phyloP scores from a whole-genome alignment of 2,113 vertebrate genomes.

The Petromus typicus region DNA sequence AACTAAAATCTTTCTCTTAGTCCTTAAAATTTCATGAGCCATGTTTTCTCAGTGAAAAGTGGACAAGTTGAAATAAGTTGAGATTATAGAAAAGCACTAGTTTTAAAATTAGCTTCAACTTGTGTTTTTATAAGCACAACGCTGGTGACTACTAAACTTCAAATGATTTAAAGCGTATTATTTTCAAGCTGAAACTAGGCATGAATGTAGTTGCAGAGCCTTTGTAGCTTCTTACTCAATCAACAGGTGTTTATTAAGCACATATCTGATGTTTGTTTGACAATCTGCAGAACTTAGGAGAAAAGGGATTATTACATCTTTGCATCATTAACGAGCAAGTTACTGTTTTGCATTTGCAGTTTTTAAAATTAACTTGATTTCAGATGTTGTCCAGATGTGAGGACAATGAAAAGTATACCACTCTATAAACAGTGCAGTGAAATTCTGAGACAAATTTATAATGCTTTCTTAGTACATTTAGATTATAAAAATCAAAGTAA shows the following conservation, averaged over 20 bases:
- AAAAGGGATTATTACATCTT: slow-evolving; percentile 37
- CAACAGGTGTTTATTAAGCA: background rate
- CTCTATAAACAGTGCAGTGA: slow-evolving; percentile 1
- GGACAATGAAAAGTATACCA: background rate
- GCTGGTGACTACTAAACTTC: background rate
- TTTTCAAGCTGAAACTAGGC: slow-evolving; percentile 21
- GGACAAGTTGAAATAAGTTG: background rate
- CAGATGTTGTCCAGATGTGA: slow-evolving; percentile 44
- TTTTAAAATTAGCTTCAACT: slow-evolving; percentile 41
- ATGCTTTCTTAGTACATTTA: background rate
- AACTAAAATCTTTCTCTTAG: slow-evolving; percentile 19
- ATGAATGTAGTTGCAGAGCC: background rate
- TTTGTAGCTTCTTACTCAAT: slow-evolving; percentile 17
- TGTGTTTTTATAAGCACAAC: background rate
- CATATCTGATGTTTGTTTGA: background rate
- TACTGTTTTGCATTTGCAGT: background rate
- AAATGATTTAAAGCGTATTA: slow-evolving; percentile 41
- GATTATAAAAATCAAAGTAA: background rate
- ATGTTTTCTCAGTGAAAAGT: slow-evolving; percentile 41
- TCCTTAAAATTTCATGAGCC: slow-evolving; percentile 8
- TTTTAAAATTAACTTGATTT: slow-evolving; percentile 66
- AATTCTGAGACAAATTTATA: background rate
- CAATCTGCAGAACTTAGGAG: background rate
- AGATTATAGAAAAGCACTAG: background rate
- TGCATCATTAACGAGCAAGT: slow-evolving; percentile 48